Evolutionary conservation across 2,888 invertebrate genomes (phyloP).

Genomic region (Laspeyria flexula): DNA sequence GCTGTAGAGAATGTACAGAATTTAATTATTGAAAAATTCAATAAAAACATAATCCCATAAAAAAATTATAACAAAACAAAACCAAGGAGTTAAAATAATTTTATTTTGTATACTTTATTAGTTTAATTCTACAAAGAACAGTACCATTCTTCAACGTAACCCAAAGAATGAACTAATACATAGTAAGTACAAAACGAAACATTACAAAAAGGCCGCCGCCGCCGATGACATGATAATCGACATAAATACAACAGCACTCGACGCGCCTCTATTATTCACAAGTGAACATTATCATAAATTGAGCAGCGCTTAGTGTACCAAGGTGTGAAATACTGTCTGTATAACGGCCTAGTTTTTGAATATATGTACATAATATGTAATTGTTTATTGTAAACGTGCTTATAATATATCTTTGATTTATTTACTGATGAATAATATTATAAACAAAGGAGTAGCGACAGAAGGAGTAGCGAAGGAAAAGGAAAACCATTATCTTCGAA

Average conservation of each 20-base stretch:
- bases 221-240: conserved; percentile 42
- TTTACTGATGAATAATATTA: not conserved
- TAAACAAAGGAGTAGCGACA: too few species aligned
- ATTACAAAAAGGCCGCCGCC: conserved; percentile 31
- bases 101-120: too few species aligned
- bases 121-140: too few species aligned
- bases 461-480: too few species aligned
- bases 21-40: too few species aligned
- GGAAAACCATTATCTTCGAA: too few species aligned
- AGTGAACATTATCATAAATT: conserved; percentile 48
- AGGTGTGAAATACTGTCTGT: conserved; percentile 15
- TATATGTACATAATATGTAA: conserved; percentile 2
- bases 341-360: conserved; percentile 13
- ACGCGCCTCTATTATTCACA: conserved; percentile 49
- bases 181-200: conserved; percentile 10
- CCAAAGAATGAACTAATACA: not conserved
- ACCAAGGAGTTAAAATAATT: too few species aligned
- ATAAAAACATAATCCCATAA: too few species aligned
- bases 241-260: conserved; percentile 43
- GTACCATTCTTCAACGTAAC: not conserved
- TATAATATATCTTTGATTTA: not conserved
- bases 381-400: too few species aligned
- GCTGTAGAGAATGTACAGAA: too few species aligned
- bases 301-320: conserved; percentile 31
- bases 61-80: too few species aligned